Percentiles rank a stretch among this genome's conserved stretches.
Conservation (phyloP, 2,797 vertebrate genomes). For the Nasua narica region DNA sequence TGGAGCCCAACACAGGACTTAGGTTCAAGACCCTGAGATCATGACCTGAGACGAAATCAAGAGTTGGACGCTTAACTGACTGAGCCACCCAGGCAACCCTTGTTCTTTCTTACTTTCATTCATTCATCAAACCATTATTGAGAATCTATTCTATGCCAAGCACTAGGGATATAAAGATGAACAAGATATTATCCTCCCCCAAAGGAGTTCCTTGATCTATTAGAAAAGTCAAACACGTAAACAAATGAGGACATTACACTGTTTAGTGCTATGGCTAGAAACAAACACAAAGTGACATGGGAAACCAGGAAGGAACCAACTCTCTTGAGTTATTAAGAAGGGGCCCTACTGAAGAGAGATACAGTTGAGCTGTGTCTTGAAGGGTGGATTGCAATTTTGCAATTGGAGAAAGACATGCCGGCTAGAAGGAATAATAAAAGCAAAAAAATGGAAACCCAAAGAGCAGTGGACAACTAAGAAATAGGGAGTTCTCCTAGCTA, state of each 20-base stretch:
- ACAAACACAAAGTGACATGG: not conserved
- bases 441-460: not conserved
- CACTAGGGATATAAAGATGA: not conserved
- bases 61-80: not conserved
- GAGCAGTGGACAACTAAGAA: not conserved
- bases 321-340: not conserved
- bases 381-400: not conserved
- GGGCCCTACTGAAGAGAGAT: not conserved
- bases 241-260: not conserved
- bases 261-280: not conserved
- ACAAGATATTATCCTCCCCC: not conserved
- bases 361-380: not conserved
- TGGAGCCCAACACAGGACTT: too few relatives aligned
- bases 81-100: not conserved
- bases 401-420: not conserved
- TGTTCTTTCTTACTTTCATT: not conserved
- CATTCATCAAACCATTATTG: not conserved
- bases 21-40: not conserved
- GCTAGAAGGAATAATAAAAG: not conserved
- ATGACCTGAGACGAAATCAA: not conserved
- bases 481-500: not conserved
- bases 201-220: not conserved
- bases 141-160: not conserved
- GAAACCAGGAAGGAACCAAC: not conserved
- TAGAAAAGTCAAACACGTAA: not conserved